Base-by-base conservation (phyloP, 1,140 invertebrate genomes). In the Eumaeus atala region DNA sequence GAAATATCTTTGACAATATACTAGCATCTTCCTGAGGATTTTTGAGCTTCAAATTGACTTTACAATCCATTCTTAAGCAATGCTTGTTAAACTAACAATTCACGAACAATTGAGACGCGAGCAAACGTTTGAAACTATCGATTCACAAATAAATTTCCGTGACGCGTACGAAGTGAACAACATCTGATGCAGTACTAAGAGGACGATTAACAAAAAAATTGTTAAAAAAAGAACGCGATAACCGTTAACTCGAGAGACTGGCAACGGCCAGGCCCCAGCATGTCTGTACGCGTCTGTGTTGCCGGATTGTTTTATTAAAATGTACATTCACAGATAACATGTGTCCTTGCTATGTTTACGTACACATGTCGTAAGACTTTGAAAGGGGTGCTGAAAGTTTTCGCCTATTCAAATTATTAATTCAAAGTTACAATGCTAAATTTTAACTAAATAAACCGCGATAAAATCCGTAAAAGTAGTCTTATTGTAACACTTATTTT, bases 11-110 rank as follows among this genome's bases (percentile, higher is more conserved):
- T 8, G 81, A 83, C n/a, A 83, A 10, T 44, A 81, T 33, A 62
- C 78, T 83, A 1, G 79, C 73, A 54, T 72, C 67, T 18, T 81
- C 79, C 50, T 84, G 67, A 35, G 79, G 79, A 70, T 84, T 84
- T 57, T 73, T 78, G 36, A 81, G 69, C 14, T 71, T 84, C 14
- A 84, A 61, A 49, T 69, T 66, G n/a, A 84, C 76, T 72, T 84
- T 84, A 58, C 79, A 83, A 48, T 84, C 81, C 81, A 84, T 84
- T 28, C 6, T 33, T 34, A 6, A 48, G 8, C n/a, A 14, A n/a
- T 12, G 14, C 10, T 12, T 28, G 28, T 33, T 34, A 33, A 34
- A 4, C 21, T 48, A 3, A 48, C 9, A n/a, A 11, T 48, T 10
- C 38, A 40, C 14, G 8, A 40, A 40, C 9, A 48, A 11, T n/a